Conservation (phyloP, 2,113 vertebrate species). For the Dromaius novaehollandiae region DNA sequence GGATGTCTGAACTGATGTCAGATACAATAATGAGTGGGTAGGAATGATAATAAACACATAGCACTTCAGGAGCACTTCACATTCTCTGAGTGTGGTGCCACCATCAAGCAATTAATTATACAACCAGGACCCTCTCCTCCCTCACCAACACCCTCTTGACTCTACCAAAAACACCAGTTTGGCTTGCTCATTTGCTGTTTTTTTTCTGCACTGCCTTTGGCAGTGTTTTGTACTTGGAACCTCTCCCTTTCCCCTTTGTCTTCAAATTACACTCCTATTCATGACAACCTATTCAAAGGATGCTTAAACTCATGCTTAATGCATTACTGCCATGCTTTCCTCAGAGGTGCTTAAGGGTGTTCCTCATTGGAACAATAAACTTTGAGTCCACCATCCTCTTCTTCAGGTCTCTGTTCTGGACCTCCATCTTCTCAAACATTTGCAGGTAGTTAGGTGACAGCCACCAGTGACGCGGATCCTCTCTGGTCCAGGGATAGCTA, state of each 20-base stretch:
- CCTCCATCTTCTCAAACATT: background rate
- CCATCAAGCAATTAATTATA: slow-evolving; percentile 2
- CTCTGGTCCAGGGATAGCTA: background rate
- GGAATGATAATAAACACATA: slow-evolving; percentile 7
- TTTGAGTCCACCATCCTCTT: background rate
- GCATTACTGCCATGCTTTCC: slow-evolving; percentile 7
- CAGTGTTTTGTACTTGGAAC: background rate
- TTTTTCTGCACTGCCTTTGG: background rate
- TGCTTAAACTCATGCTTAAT: background rate
- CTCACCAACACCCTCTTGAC: background rate
- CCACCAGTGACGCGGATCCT: background rate
- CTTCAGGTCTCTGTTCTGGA: background rate
- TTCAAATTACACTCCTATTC: slow-evolving; percentile 35
- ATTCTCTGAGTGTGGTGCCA: background rate
- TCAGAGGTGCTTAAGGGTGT: background rate
- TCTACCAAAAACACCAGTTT: background rate
- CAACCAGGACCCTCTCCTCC: background rate
- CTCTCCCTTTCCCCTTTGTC: background rate
- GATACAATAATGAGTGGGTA: slow-evolving; percentile 33
- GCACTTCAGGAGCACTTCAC: slow-evolving; percentile 1
- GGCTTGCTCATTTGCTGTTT: background rate
- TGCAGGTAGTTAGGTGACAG: background rate
- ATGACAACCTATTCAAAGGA: background rate
- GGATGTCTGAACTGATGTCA: background rate
- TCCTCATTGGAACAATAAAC: background rate